Evolutionary conservation across 2,113 vertebrate species (phyloP), one percentile per base, ranked within the genome.

Genomic region (Myotis lucifugus): DNA sequence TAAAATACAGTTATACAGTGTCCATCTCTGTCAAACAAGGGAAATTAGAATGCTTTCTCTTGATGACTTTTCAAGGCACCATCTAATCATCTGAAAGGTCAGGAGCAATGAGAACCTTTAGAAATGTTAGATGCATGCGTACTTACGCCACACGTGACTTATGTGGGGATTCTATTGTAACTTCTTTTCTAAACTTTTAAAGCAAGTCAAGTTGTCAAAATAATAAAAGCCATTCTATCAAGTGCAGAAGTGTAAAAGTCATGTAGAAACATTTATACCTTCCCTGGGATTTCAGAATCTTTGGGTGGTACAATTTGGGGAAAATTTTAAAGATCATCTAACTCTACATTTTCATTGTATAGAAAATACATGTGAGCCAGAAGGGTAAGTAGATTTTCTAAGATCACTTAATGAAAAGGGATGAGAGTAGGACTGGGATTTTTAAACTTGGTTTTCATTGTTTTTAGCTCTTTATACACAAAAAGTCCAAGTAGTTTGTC

Each of bases 161-260:
- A 42, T 23, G 5, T 59, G 48, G 13, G 8, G 7, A 67, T 84
- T 86, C 92, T 70, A 67, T 25, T 40, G 0, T 42, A 94, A 74
- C 5, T 78, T 95, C 5, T 64, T 94, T 81, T 70, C 40, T 74
- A 52, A 77, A 76, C 23, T 64, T 29, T 84, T 88, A 81, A 93
- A 85, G 18, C 3, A 67, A 52, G 85, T 83, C 34, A 59, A 56
- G 6, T 74, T 79, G 18, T 79, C 61, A 91, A 83, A 89, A 83
- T 61, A 74, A 29, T 70, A 74, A 42, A 61, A 82, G 29, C 2
- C 83, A 56, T 69, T 59, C 25, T 79, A 76, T 40, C 37, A 74
- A 86, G 15, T 90, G 6, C 32, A n/a, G 29, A 82, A 77, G 23
- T 37, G 0, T 72, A 73, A 83, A 91, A 52, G 0, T 89, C 77